Evolutionary conservation across 35 echinoderm and acorn worm species (phyloP).

Genomic region (Hemicentrotus pulcherrimus): DNA sequence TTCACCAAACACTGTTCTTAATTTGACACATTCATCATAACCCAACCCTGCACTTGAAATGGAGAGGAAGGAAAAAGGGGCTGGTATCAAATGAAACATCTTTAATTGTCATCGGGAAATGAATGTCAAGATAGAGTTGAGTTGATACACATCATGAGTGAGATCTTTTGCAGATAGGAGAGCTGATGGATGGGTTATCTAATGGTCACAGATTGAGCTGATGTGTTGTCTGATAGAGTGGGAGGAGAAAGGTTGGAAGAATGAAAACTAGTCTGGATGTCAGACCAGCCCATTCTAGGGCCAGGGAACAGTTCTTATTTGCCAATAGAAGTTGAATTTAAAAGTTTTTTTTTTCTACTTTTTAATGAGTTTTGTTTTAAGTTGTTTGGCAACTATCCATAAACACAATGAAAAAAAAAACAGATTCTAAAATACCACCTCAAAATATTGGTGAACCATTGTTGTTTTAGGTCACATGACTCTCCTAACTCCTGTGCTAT

Average conservation of each 20-base stretch:
- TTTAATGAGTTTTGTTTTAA: too few relatives aligned
- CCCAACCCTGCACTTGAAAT: not conserved
- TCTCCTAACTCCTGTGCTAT: too few relatives aligned
- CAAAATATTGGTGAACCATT: too few relatives aligned
- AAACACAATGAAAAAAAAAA: too few relatives aligned
- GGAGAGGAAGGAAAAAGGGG: not conserved
- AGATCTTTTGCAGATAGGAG: not conserved
- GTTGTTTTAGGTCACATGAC: too few relatives aligned
- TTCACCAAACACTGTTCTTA: not conserved
- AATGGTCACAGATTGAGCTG: not conserved
- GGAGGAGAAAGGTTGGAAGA: not conserved
- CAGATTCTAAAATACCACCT: too few relatives aligned
- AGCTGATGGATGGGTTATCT: not conserved
- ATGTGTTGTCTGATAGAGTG: constrained; percentile 6
- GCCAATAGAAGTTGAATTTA: not conserved
- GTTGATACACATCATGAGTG: not conserved
- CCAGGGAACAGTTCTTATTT: not conserved
- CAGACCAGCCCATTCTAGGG: not conserved
- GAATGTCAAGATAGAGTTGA: not conserved
- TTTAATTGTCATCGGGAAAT: constrained; percentile 19
- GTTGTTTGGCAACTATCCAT: too few relatives aligned
- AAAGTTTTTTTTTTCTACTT: not conserved
- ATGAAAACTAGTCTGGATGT: not conserved
- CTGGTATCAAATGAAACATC: not conserved
- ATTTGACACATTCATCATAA: not conserved